Conservation (phyloP, 2,888 invertebrate species). For the Phania funesta region DNA sequence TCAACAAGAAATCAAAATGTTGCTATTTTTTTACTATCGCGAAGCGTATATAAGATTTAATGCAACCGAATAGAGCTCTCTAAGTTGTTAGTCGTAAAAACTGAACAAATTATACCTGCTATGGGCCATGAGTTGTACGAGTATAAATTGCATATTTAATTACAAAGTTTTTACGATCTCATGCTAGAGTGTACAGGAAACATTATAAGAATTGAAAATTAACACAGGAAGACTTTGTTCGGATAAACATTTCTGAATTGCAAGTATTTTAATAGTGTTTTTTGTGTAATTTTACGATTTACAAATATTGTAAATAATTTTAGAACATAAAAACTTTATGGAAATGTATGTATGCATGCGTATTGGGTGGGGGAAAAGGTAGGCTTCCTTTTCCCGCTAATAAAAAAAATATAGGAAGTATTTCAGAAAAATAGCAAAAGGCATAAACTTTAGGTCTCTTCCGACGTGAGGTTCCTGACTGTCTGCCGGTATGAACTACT, state of each 20-base stretch:
- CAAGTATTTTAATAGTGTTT: conserved; percentile 17
- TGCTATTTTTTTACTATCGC: too few species aligned
- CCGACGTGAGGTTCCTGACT: too few species aligned
- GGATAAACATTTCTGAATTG: neutral
- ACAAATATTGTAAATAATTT: conserved; percentile 14
- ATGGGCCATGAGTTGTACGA: conserved; percentile 1
- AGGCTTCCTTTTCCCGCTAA: neutral
- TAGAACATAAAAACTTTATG: neutral
- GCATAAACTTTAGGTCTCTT: too few species aligned
- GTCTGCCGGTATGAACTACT: too few species aligned
- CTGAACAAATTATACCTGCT: conserved; percentile 19
- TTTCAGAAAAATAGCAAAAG: too few species aligned
- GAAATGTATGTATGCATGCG: neutral
- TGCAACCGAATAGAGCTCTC: too few species aligned
- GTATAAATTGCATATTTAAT: conserved; percentile 45
- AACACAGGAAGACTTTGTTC: neutral
- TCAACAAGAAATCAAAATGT: too few species aligned
- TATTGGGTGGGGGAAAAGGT: neutral
- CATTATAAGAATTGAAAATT: conserved; percentile 8
- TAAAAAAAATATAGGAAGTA: neutral
- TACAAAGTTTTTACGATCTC: conserved; percentile 42
- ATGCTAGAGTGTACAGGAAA: conserved; percentile 9
- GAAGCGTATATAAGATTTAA: too few species aligned
- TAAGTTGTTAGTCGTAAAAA: conserved; percentile 42
- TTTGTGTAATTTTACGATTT: conserved; percentile 18